A percentile compares a stretch with the other conserved stretches of the same genome.
phyloP scores from a whole-genome alignment of 2,113 vertebrate species.

The Alexandromys fortis region DNA sequence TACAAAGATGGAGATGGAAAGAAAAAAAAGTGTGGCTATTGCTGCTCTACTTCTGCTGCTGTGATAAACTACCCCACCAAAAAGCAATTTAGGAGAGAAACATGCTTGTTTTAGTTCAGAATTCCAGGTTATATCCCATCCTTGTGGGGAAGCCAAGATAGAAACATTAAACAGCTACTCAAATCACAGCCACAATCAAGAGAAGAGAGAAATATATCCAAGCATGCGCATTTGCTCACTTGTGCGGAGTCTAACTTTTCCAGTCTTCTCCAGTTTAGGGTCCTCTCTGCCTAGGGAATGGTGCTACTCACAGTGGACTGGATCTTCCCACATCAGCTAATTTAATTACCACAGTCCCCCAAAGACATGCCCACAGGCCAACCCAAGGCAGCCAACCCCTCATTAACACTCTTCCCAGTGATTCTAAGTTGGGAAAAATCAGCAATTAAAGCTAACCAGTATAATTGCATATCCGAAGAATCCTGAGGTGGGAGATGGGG shows the following conservation, averaged over 20 bases:
- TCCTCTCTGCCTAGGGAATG: not conserved
- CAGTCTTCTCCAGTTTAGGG: not conserved
- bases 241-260: not conserved
- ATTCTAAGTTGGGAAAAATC: not conserved
- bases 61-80: not conserved
- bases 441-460: not conserved
- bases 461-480: not conserved
- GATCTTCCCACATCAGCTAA: not conserved
- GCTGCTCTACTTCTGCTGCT: not conserved
- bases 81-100: not conserved
- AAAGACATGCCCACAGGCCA: not conserved
- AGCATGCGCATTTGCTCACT: not conserved
- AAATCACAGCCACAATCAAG: not conserved
- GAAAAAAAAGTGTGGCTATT: not conserved
- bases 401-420: not conserved
- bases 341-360: not conserved
- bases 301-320: not conserved
- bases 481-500: not conserved
- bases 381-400: not conserved
- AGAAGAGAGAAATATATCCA: not conserved
- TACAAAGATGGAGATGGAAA: not conserved
- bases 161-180: not conserved
- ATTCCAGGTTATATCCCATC: not conserved
- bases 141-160: not conserved
- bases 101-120: not conserved